Evolutionary conservation across 2,113 vertebrate genomes (phyloP).

Genomic region (Prietella phreatophila): DNA sequence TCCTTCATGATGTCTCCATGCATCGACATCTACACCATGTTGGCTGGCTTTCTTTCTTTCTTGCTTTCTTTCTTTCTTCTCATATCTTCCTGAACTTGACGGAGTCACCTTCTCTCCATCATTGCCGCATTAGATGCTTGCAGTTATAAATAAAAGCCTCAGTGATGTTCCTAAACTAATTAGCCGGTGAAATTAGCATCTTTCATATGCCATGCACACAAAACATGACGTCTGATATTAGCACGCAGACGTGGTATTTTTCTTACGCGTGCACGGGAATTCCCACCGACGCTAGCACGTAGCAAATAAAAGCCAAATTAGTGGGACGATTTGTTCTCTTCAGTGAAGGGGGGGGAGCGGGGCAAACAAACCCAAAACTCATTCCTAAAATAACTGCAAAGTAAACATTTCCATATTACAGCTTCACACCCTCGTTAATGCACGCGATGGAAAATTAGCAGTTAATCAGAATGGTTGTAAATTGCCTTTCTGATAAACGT

Average conservation of each 20-base stretch:
- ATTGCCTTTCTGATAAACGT: constrained; percentile 18
- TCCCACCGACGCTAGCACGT: neutral
- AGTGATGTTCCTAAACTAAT: neutral
- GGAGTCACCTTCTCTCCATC: too few relatives aligned
- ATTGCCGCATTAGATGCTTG: too few relatives aligned
- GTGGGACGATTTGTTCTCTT: neutral
- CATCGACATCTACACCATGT: too few relatives aligned
- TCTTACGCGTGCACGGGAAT: neutral
- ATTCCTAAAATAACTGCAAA: neutral
- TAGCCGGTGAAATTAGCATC: neutral
- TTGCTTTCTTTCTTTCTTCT: too few relatives aligned
- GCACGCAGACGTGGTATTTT: neutral
- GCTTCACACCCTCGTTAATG: neutral
- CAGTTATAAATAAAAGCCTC: too few relatives aligned
- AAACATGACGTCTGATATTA: neutral
- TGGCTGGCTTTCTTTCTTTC: too few relatives aligned
- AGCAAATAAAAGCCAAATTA: neutral
- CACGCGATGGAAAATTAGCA: neutral
- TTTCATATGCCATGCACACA: neutral
- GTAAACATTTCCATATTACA: neutral
- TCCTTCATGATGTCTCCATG: too few relatives aligned
- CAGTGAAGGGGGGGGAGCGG: too few relatives aligned
- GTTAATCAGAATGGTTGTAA: constrained; percentile 6
- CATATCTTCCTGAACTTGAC: too few relatives aligned
- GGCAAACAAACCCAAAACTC: neutral